These are phyloP conservation scores for Drosophila ercepeae DNA, from an alignment of 1,140 invertebrate species.

Conservation along the genomic window DNA sequence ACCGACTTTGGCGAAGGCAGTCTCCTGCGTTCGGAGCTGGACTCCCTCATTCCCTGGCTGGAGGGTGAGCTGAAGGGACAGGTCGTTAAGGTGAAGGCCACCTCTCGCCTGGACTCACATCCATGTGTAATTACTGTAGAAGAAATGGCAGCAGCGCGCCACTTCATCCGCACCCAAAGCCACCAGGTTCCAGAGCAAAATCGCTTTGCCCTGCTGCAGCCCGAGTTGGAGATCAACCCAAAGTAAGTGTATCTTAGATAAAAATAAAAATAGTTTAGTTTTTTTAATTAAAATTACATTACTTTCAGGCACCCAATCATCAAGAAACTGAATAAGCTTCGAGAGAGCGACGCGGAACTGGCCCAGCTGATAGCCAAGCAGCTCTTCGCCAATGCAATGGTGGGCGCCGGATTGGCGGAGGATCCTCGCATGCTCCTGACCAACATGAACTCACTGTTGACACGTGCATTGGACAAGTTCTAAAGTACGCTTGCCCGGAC, in stretches of 20 bases:
- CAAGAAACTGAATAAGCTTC: constrained; percentile 92
- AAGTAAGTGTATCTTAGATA: constrained; percentile 85
- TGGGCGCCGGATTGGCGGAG: constrained; percentile 96
- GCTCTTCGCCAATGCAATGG: constrained; percentile 97
- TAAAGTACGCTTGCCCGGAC: constrained; percentile 71
- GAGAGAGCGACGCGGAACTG: constrained; percentile 90
- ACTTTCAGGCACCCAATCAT: constrained; percentile 92
- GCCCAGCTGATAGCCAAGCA: constrained; percentile 94
- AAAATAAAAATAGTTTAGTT: too few species aligned
- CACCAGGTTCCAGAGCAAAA: constrained; percentile 93
- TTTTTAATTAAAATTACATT: neutral
- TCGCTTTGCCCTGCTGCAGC: constrained; percentile 93
- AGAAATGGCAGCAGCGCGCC: constrained; percentile 97
- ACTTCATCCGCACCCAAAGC: constrained; percentile 96
- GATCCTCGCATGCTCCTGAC: constrained; percentile 93
- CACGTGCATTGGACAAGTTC: constrained; percentile 92
- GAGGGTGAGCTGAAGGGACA: constrained; percentile 90
- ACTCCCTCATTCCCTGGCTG: constrained; percentile 91
- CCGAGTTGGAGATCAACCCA: constrained; percentile 96
- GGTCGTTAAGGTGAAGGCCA: constrained; percentile 92
- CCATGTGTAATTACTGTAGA: constrained; percentile 97
- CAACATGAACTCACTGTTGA: constrained; percentile 94
- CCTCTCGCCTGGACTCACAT: constrained; percentile 92
- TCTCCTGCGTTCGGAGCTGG: constrained; percentile 89
- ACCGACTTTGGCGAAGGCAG: constrained; percentile 86